Base-by-base conservation (phyloP, 2,113 vertebrate species). In the Alectura lathami region DNA sequence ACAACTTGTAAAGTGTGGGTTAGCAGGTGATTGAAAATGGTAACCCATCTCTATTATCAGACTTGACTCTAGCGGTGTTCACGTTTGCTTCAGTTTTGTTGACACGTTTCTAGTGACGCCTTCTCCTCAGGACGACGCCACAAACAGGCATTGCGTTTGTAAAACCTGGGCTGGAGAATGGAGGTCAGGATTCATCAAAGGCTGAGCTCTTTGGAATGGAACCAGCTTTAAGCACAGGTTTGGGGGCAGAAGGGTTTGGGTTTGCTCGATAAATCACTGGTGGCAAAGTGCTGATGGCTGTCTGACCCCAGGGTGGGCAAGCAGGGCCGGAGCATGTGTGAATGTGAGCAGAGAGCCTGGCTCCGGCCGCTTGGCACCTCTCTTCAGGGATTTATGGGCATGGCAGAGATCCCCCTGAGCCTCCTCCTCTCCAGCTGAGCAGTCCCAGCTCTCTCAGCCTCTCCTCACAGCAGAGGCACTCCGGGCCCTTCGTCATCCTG, bases 21-120 rank as follows among this genome's bases (percentile, higher is more conserved):
- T 90, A 74, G 63, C 79, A 69, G 90, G 74, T 86, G 88, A 83
- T 27, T 62, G 83, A 90, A 53, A 70, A 21, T 17, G 29, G 79
- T 96, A 93, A 96, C 76, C 95, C 92, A 83, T 27, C 27, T 91
- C 93, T 83, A 34, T 91, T 85, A 80, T 80, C 95, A 76, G 83
- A 42, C 75, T 57, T 38, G 50, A 47, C 79, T 57, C 56, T 12
- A 73, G 86, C 6, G 1, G 88, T 1, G 5, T 88, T 94, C 88
- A 34, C 3, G 1, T 76, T 69, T 6, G 0, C 48, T 77, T 81
- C 14, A 29, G 63, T 59, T 86, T 26, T 88, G 85, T 70, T 86
- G 90, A 88, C 86, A 88, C 66, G 3, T 77, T 88, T 47, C 75
- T 86, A 42, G 64, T 13, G 45, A 54, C 1, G 22, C 76, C 63